Percentiles rank a stretch among this genome's conserved stretches.
Conservation (phyloP, 2,797 vertebrate genomes). For the Oceanodroma leucorhoa region DNA sequence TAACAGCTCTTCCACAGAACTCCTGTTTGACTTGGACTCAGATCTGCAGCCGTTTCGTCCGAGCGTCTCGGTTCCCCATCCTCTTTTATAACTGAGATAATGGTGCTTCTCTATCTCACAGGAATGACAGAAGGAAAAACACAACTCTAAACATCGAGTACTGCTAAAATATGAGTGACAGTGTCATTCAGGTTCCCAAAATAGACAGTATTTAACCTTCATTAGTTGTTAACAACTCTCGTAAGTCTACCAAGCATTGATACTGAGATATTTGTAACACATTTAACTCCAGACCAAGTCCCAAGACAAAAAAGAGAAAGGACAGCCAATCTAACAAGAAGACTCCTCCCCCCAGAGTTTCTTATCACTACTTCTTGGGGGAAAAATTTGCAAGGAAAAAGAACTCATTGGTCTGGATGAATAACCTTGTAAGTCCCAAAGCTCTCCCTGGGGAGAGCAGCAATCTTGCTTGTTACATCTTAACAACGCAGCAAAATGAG, state of each 20-base stretch:
- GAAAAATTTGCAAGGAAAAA: not conserved
- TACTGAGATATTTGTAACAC: constrained; percentile 32
- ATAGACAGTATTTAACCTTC: constrained; percentile 48
- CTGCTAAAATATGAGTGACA: not conserved
- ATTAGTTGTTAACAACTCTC: constrained; percentile 46
- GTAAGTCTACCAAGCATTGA: not conserved
- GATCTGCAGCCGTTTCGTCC: not conserved
- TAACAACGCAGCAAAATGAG: not conserved
- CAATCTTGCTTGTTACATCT: not conserved
- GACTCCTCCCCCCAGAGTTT: not conserved
- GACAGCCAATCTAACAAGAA: not conserved
- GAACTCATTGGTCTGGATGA: not conserved
- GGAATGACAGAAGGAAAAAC: not conserved
- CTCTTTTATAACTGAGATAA: not conserved
- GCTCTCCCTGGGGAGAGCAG: not conserved
- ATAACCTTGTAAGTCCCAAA: not conserved
- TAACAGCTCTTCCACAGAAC: not conserved
- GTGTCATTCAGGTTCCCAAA: constrained; percentile 17
- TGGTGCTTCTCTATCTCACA: not conserved
- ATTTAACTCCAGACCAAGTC: constrained; percentile 10
- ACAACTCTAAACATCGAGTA: not conserved
- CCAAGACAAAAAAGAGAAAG: not conserved
- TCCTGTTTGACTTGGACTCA: not conserved
- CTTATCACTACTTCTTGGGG: not conserved
- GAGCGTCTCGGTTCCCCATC: accelerated